Percentiles rank a stretch among this genome's conserved stretches.
Evolutionary conservation across 2,113 vertebrate genomes (phyloP).

Genomic region (Chaenogobius annularis): DNA sequence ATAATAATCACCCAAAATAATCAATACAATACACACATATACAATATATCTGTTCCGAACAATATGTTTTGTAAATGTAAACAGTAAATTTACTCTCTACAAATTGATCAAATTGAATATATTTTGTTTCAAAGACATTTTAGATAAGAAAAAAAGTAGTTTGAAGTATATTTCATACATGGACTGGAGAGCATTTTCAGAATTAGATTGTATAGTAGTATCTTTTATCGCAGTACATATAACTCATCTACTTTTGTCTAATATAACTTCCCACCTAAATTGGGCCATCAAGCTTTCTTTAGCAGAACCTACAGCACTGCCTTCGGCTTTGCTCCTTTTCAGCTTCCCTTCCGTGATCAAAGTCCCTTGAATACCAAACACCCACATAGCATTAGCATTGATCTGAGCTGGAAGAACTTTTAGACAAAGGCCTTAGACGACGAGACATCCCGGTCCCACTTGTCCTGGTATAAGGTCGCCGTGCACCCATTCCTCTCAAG

Average conservation of each 20-base stretch:
- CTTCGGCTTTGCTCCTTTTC: neutral
- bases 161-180: no score
- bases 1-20: neutral
- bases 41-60: no score
- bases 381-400: conserved; percentile 48
- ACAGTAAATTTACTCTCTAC: no score
- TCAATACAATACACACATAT: neutral
- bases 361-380: conserved; percentile 25
- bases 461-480: conserved; percentile 30
- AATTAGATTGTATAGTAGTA: no score
- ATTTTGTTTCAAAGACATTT: no score
- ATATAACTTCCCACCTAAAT: neutral
- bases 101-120: no score
- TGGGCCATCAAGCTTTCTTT: neutral
- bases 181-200: no score
- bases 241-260: no score
- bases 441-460: conserved; percentile 15
- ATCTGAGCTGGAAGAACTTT: conserved; percentile 48
- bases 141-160: no score
- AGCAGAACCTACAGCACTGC: neutral
- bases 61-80: neutral
- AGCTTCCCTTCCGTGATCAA: conserved; percentile 14
- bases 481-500: neutral
- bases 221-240: no score
- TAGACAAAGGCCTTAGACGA: conserved; percentile 38